These are phyloP conservation scores for Geopemphigus sp. DNA, from an alignment of 1,140 invertebrate species.

Conservation along the genomic window DNA sequence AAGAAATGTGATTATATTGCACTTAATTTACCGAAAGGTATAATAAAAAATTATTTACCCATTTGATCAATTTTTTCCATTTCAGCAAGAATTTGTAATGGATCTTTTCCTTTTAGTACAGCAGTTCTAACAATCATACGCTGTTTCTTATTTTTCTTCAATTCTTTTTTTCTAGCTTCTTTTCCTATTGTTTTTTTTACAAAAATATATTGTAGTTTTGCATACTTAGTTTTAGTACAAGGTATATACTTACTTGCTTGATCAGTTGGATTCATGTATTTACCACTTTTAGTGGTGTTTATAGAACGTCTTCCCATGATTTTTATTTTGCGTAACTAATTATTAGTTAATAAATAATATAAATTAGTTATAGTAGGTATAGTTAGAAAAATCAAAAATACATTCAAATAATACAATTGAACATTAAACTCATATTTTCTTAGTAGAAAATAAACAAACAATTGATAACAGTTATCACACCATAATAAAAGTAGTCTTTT, in stretches of 20 bases:
- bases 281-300: constrained; percentile 99
- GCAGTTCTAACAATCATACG: constrained; percentile 91
- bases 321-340: background rate
- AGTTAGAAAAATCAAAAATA: background rate
- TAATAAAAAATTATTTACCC: constrained; percentile 63
- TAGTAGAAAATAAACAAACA: background rate
- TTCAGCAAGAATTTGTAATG: constrained; percentile 87
- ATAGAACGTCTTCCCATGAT: constrained; percentile 93
- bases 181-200: constrained; percentile 69
- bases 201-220: constrained; percentile 8
- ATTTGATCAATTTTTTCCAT: constrained; percentile 98
- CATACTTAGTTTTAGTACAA: background rate
- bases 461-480: constrained; percentile 27
- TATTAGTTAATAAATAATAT: background rate
- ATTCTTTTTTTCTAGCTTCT: constrained; percentile 93
- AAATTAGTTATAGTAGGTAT: background rate
- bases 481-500: no score
- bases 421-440: no score
- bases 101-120: constrained; percentile 98
- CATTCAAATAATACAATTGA: background rate
- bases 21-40: background rate
- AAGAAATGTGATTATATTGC: background rate
- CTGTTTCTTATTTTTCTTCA: constrained; percentile 98
- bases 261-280: constrained; percentile 99
- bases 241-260: constrained; percentile 83